phyloP scores from a whole-genome alignment of 2,113 vertebrate genomes.

The Syrmaticus mikado region DNA sequence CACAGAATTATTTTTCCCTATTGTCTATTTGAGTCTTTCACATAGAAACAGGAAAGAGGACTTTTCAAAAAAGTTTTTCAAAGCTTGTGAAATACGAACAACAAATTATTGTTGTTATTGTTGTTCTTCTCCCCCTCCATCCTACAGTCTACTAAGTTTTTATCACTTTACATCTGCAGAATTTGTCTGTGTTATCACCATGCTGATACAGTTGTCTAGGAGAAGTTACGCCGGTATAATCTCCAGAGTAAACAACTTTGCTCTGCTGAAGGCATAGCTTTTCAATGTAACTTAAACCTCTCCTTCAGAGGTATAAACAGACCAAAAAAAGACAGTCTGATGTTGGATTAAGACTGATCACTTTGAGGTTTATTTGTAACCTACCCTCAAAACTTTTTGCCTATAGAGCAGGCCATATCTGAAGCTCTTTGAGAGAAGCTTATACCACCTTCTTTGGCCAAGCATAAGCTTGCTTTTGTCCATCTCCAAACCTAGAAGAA shows the following conservation, averaged over 20 bases:
- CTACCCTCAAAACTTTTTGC: neutral
- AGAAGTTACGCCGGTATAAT: neutral
- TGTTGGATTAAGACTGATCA: conserved; percentile 28
- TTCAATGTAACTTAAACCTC: conserved; percentile 42
- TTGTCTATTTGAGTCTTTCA: conserved; percentile 42
- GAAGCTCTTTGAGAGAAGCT: neutral
- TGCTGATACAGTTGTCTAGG: conserved; percentile 26
- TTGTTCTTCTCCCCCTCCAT: neutral
- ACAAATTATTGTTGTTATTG: conserved; percentile 50
- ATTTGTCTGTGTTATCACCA: neutral
- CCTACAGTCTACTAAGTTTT: neutral
- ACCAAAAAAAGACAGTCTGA: conserved; percentile 1
- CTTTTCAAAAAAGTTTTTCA: neutral
- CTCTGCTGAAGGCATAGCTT: neutral
- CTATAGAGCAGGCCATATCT: neutral
- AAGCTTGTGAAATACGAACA: conserved; percentile 35
- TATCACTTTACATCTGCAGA: neutral
- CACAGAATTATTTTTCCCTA: conserved; percentile 52
- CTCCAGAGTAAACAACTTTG: conserved; percentile 18
- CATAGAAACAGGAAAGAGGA: conserved; percentile 52
- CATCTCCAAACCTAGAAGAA: neutral
- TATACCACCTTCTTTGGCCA: fast-evolving
- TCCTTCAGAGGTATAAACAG: conserved; percentile 27
- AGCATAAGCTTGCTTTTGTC: neutral
- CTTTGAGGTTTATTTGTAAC: neutral